phyloP scores from a whole-genome alignment of 2,888 invertebrate genomes.

The Coelinius sp. region DNA sequence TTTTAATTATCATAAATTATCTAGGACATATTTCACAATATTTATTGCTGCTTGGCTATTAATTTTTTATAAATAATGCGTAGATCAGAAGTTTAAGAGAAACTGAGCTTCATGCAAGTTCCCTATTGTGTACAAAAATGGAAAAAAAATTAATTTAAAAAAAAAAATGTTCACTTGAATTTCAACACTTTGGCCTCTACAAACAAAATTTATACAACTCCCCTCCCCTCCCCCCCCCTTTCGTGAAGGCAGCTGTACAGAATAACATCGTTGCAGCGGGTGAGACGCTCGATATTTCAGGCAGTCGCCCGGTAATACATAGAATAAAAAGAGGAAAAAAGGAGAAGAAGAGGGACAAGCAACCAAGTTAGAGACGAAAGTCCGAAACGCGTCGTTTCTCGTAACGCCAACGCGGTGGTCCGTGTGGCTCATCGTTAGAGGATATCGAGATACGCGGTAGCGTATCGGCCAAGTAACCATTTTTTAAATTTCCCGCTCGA shows the following conservation, averaged over 20 bases:
- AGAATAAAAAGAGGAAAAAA: slow-evolving; percentile 14
- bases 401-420: slow-evolving; percentile 31
- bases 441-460: slow-evolving; percentile 1
- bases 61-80: too few species aligned
- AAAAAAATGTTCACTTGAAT: neutral
- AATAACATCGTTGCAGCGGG: slow-evolving; percentile 20
- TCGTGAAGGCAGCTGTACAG: slow-evolving; percentile 33
- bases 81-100: too few species aligned
- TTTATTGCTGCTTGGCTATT: too few species aligned
- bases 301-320: slow-evolving; percentile 54
- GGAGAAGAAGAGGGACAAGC: neutral
- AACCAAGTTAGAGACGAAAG: slow-evolving; percentile 2
- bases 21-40: too few species aligned
- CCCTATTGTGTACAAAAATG: too few species aligned
- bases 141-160: too few species aligned
- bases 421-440: slow-evolving; percentile 9
- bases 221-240: too few species aligned
- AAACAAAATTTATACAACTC: neutral
- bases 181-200: neutral
- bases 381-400: slow-evolving; percentile 23
- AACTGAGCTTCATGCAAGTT: too few species aligned
- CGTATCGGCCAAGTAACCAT: too few species aligned
- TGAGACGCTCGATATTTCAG: slow-evolving; percentile 60
- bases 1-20: too few species aligned
- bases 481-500: too few species aligned